Percentiles rank a stretch among this genome's conserved stretches.
Evolutionary conservation across 2,113 vertebrate genomes (phyloP).

Genomic region (Herpailurus yagouaroundi): DNA sequence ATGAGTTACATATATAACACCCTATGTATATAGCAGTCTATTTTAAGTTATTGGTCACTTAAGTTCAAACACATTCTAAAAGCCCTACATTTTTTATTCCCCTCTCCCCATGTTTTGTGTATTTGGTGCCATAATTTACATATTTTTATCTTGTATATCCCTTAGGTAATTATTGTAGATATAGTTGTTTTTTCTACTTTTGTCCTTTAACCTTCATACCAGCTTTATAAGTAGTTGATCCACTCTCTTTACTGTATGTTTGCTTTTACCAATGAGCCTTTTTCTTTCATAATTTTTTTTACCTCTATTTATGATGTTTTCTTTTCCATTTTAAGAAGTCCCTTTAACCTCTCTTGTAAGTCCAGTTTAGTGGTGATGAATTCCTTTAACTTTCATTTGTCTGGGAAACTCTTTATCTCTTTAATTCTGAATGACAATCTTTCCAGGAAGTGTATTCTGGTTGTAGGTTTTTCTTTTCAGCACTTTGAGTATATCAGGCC

Average conservation of each 20-base stretch:
- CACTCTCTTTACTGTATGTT: background rate
- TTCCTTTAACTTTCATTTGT: background rate
- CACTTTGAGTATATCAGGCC: background rate
- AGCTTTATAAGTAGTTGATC: background rate
- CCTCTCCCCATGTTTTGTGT: background rate
- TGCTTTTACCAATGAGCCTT: background rate
- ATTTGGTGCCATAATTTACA: background rate
- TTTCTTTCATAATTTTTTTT: background rate
- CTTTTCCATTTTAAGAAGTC: background rate
- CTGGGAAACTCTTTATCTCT: background rate
- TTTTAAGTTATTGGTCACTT: background rate
- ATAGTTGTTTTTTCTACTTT: background rate
- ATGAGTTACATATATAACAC: background rate
- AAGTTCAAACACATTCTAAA: background rate
- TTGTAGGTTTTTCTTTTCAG: background rate
- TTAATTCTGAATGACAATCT: background rate
- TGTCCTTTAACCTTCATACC: background rate
- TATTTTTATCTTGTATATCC: background rate
- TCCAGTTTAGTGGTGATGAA: background rate
- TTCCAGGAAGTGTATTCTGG: background rate
- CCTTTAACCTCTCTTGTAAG: background rate
- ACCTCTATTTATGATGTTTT: background rate
- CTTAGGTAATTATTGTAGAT: background rate
- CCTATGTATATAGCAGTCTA: background rate
- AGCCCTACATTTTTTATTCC: background rate